These are phyloP conservation scores for Psylliodes chrysocephalus DNA, from an alignment of 2,888 invertebrate genomes.

Conservation along the genomic window DNA sequence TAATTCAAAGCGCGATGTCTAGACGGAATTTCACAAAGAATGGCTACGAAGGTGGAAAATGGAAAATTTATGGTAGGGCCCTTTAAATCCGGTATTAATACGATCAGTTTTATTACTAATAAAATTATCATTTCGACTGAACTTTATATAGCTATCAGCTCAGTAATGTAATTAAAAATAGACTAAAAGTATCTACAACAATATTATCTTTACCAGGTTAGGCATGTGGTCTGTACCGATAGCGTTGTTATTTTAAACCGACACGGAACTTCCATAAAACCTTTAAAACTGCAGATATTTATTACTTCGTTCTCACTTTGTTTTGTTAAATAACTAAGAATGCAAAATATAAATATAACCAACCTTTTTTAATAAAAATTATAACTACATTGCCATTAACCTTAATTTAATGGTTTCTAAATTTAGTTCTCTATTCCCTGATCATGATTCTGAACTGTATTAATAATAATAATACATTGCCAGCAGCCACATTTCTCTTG, in stretches of 20 bases:
- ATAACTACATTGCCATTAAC: too few relatives aligned
- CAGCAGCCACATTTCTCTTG: not conserved
- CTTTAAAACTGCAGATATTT: not conserved
- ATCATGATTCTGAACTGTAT: not conserved
- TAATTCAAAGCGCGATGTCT: slow-evolving; percentile 58
- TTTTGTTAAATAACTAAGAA: too few relatives aligned
- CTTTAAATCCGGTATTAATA: not conserved
- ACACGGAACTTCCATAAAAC: not conserved
- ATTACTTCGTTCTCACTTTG: not conserved
- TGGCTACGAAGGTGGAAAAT: slow-evolving; percentile 22
- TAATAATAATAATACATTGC: not conserved
- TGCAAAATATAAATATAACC: too few relatives aligned
- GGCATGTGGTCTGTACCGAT: slow-evolving; percentile 1
- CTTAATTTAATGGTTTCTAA: not conserved
- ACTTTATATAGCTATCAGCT: not conserved
- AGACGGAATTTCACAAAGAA: slow-evolving; percentile 47
- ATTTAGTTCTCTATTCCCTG: not conserved
- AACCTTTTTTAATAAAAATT: too few relatives aligned
- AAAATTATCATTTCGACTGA: slow-evolving; percentile 1
- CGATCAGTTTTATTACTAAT: slow-evolving; percentile 2
- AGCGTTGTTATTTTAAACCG: slow-evolving; percentile 5
- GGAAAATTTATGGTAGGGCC: slow-evolving; percentile 10
- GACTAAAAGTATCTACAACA: slow-evolving; percentile 1
- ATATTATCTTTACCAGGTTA: slow-evolving; percentile 6
- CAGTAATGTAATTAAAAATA: not conserved